Evolutionary conservation across 2,797 vertebrate species (phyloP).

Genomic region (Eulemur rubriventer): DNA sequence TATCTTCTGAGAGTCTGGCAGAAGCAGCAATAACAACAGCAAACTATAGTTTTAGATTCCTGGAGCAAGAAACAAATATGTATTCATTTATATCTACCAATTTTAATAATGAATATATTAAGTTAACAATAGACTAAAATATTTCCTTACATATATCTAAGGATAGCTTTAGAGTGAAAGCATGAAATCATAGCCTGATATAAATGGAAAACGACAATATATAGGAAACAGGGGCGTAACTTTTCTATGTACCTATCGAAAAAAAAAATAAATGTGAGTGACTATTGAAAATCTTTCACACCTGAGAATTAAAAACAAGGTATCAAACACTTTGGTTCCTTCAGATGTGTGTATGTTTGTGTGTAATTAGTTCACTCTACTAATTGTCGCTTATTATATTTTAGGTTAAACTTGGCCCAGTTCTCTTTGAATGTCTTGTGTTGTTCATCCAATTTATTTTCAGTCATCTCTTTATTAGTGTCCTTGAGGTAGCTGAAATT

Average conservation of each 20-base stretch:
- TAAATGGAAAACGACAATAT: background rate
- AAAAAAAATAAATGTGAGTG: background rate
- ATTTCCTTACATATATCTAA: background rate
- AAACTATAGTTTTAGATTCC: background rate
- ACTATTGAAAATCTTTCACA: background rate
- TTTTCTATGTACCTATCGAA: background rate
- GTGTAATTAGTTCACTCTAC: background rate
- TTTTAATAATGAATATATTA: constrained; percentile 44
- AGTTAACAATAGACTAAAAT: constrained; percentile 14
- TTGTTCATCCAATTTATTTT: background rate
- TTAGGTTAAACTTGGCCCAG: background rate
- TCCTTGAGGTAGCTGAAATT: background rate
- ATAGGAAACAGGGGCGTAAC: background rate
- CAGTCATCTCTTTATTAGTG: background rate
- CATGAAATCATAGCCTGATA: background rate
- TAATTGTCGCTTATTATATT: background rate
- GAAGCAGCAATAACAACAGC: background rate
- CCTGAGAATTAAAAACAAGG: background rate
- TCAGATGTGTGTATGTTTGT: background rate
- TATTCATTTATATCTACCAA: background rate
- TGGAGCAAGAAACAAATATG: background rate
- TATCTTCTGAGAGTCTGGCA: constrained; percentile 29
- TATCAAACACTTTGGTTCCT: background rate
- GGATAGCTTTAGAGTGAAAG: background rate
- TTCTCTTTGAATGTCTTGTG: background rate